Evolutionary conservation across 2,888 invertebrate species (phyloP).

Genomic region (Hoplodrina blanda): DNA sequence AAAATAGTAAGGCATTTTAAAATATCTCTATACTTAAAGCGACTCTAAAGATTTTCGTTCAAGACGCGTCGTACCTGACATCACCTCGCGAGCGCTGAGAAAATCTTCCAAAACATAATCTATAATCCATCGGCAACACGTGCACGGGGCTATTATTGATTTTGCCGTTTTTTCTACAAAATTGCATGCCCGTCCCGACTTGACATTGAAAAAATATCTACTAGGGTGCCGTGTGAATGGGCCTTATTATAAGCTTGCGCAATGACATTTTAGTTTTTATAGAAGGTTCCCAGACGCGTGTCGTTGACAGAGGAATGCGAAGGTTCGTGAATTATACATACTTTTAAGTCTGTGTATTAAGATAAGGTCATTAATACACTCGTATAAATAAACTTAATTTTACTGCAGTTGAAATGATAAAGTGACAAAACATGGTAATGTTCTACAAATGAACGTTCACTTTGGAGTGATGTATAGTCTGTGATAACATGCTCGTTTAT

Average conservation of each 20-base stretch:
- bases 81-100: conserved; percentile 85
- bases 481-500: conserved; percentile 43
- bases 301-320: conserved; percentile 74
- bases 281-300: conserved; percentile 81
- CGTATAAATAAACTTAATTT: conserved; percentile 54
- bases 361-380: conserved; percentile 56
- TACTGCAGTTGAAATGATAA: conserved; percentile 47
- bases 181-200: conserved; percentile 86
- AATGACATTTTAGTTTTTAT: conserved; percentile 88
- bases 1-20: background rate
- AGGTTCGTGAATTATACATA: conserved; percentile 64
- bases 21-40: conserved; percentile 3
- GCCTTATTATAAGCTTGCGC: conserved; percentile 89
- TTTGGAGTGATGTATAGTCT: conserved; percentile 25
- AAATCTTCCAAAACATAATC: conserved; percentile 88
- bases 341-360: conserved; percentile 46
- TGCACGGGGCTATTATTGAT: conserved; percentile 90
- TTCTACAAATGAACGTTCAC: conserved; percentile 34
- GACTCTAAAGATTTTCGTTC: conserved; percentile 71
- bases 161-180: conserved; percentile 89
- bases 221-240: conserved; percentile 85
- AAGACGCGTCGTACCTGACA: conserved; percentile 80
- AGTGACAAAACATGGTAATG: conserved; percentile 48
- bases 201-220: conserved; percentile 87
- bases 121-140: conserved; percentile 90